Conservation (phyloP, 2,888 invertebrate species). For the Alcis repandata region DNA sequence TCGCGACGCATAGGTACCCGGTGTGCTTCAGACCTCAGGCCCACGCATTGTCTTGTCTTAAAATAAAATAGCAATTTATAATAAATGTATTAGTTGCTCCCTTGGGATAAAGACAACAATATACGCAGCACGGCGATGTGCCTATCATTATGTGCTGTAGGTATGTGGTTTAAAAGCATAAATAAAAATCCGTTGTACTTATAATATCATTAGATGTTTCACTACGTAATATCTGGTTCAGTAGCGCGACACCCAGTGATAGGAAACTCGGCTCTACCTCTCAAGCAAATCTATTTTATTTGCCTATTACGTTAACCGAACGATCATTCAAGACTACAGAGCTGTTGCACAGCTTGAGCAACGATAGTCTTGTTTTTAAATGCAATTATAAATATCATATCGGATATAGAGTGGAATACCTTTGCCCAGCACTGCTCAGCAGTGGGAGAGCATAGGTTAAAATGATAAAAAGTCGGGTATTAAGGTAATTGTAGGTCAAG, state of each 20-base stretch:
- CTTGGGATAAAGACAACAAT: too few relatives aligned
- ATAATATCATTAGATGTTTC: too few relatives aligned
- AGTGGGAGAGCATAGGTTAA: too few relatives aligned
- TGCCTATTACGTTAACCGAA: background rate
- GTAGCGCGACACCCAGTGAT: background rate
- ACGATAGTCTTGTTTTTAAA: too few relatives aligned
- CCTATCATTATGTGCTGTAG: too few relatives aligned
- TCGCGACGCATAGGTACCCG: constrained; percentile 39
- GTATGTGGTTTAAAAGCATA: too few relatives aligned
- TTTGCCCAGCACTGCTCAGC: too few relatives aligned
- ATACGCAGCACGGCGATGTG: background rate
- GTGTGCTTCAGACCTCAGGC: constrained; percentile 22
- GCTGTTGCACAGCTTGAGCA: background rate
- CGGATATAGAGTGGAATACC: too few relatives aligned
- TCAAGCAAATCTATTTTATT: background rate
- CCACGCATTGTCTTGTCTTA: constrained; percentile 33
- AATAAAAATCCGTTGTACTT: too few relatives aligned
- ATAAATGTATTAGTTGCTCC: background rate
- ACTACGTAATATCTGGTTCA: background rate
- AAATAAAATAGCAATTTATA: background rate
- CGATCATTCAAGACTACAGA: background rate
- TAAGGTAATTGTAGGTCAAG: too few relatives aligned
- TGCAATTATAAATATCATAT: too few relatives aligned
- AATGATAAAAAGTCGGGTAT: too few relatives aligned
- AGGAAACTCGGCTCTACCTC: background rate